Evolutionary conservation across 1,140 invertebrate genomes (phyloP).

Genomic region (Drosophila yakuba): DNA sequence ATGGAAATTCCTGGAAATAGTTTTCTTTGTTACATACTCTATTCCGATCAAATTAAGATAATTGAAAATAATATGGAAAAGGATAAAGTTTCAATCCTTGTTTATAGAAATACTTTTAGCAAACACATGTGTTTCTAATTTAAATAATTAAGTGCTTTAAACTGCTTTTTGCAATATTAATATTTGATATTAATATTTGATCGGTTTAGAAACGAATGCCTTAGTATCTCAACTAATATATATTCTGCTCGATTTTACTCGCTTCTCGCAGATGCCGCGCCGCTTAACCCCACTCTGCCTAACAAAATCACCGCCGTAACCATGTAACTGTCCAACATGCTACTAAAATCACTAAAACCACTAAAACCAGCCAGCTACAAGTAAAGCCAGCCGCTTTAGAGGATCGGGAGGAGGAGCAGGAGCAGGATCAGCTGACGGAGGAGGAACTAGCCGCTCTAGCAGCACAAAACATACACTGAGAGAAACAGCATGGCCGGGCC

Average conservation of each 20-base stretch:
- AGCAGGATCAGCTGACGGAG: background rate
- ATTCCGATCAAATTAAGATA: background rate
- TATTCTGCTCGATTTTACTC: constrained; percentile 43
- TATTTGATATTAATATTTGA: too few relatives aligned
- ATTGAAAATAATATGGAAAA: background rate
- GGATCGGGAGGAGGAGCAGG: background rate
- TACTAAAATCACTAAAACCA: constrained; percentile 64
- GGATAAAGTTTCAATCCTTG: too few relatives aligned
- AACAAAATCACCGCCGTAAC: constrained; percentile 26
- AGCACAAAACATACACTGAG: background rate
- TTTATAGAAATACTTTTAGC: too few relatives aligned
- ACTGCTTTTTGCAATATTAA: too few relatives aligned
- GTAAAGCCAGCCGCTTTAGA: constrained; percentile 18
- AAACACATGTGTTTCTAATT: too few relatives aligned
- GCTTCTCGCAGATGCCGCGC: constrained; percentile 52
- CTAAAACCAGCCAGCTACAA: constrained; percentile 51
- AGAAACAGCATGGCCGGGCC: constrained; percentile 69
- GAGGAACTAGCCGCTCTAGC: constrained; percentile 1
- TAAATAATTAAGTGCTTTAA: too few relatives aligned
- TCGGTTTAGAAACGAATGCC: background rate
- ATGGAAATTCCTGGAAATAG: background rate
- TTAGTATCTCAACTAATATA: constrained; percentile 13
- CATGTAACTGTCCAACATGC: constrained; percentile 57
- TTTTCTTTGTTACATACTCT: background rate
- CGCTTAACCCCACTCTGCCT: constrained; percentile 21